Conservation (phyloP, 2,888 invertebrate genomes). For the Meloe dianella region DNA sequence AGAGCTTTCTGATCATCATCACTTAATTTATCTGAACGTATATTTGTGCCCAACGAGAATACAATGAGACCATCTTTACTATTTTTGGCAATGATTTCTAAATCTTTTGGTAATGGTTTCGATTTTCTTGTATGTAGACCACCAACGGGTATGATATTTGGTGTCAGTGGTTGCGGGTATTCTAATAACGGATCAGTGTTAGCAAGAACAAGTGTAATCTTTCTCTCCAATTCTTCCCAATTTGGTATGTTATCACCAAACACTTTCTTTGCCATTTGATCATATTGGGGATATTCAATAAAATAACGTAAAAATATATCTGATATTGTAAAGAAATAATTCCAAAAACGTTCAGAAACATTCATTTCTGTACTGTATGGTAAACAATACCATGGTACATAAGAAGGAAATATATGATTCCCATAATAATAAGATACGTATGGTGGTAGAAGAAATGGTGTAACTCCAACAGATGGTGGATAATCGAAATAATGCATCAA, state of each 20-base stretch:
- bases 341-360: slow-evolving; percentile 38
- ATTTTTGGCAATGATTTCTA: slow-evolving; percentile 49
- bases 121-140: slow-evolving; percentile 46
- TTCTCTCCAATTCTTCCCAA: slow-evolving; percentile 37
- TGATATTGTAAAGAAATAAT: slow-evolving; percentile 30
- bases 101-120: slow-evolving; percentile 44
- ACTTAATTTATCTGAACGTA: slow-evolving; percentile 48
- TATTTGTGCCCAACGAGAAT: slow-evolving; percentile 55
- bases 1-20: slow-evolving; percentile 42
- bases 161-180: slow-evolving; percentile 46
- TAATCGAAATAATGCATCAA: slow-evolving; percentile 48
- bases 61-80: slow-evolving; percentile 54
- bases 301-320: slow-evolving; percentile 19
- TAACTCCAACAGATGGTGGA: slow-evolving; percentile 44
- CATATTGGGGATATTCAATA: slow-evolving; percentile 21
- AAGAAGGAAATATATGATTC: slow-evolving; percentile 37
- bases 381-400: slow-evolving; percentile 39
- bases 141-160: slow-evolving; percentile 50
- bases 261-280: slow-evolving; percentile 27
- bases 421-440: slow-evolving; percentile 33
- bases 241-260: slow-evolving; percentile 37
- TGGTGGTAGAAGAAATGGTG: slow-evolving; percentile 34
- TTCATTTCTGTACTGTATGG: slow-evolving; percentile 38
- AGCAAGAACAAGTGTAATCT: slow-evolving; percentile 41
- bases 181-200: slow-evolving; percentile 46